Conservation (phyloP, 2,113 vertebrate genomes). For the Hemicordylus capensis region DNA sequence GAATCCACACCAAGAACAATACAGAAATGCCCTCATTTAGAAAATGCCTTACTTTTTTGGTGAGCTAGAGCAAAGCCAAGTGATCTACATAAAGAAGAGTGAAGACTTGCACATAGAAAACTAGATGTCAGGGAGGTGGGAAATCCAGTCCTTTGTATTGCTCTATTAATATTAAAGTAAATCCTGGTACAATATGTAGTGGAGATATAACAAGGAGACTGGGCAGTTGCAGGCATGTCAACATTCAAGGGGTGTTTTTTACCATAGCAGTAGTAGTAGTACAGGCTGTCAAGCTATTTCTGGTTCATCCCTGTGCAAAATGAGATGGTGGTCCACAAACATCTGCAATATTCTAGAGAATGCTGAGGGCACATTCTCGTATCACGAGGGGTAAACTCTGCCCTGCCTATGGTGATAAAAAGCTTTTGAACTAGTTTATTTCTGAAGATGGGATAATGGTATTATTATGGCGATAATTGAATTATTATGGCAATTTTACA, state of each 20-base stretch:
- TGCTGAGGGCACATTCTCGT: too few relatives aligned
- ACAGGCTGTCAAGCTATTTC: too few relatives aligned
- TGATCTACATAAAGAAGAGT: neutral
- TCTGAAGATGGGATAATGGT: too few relatives aligned
- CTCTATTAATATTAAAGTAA: neutral
- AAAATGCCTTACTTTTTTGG: constrained; percentile 13
- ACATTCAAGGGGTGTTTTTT: neutral
- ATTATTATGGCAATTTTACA: too few relatives aligned
- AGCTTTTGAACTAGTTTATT: too few relatives aligned
- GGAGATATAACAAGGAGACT: neutral
- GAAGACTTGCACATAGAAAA: neutral
- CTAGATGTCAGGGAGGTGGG: neutral
- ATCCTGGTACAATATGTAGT: neutral
- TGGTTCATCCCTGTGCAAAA: too few relatives aligned
- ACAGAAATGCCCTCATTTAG: constrained; percentile 22
- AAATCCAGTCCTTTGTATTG: neutral
- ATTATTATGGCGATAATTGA: too few relatives aligned
- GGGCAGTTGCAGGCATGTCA: neutral
- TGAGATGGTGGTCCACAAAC: too few relatives aligned
- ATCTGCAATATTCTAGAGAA: too few relatives aligned
- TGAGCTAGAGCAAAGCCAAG: neutral
- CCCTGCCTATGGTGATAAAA: too few relatives aligned
- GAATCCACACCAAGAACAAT: constrained; percentile 24
- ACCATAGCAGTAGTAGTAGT: neutral
- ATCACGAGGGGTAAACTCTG: too few relatives aligned